Base-by-base conservation (phyloP, 2,113 vertebrate genomes). In the Pachyramphus minor region DNA sequence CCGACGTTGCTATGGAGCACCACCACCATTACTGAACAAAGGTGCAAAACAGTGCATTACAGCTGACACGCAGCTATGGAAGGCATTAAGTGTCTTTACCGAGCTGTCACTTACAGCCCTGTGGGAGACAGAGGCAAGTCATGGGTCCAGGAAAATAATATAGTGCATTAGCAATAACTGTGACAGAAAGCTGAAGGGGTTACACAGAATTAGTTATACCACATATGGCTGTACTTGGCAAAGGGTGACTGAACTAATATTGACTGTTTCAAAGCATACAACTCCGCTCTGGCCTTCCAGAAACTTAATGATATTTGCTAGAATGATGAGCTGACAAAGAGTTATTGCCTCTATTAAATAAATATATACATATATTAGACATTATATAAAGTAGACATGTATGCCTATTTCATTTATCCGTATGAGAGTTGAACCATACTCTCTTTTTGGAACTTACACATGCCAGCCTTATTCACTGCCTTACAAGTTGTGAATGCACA, bases 171-270 rank as follows among this genome's bases (percentile, higher is more conserved):
- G 97, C 97, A 98, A 97, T 94, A 97, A 97, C 93, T 84, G 97
- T 97, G 98, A 98, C 97, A 97, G 96, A 97, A 97, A 97, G 98
- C 96, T 98, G 97, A 98, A 97, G 97, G 97, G 98, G 98, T 97
- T 96, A 64, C 44, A 28, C 92, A 97, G 97, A 98, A 98, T 98
- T 97, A 96, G 89, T 96, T 83, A 58, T 91, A 93, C 88, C 90
- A 97, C 95, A 89, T 96, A 96, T 97, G 97, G 93, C 82, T 52
- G 37, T 53, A 71, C 95, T 97, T 96, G 90, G 97, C 95, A 96
- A 19, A 72, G 75, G 95, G 77, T 88, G 91, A 82, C 83, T 73
- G 84, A 95, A 88, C 60, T 80, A 53, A 81, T 72, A 87, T 93
- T 67, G 93, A 90, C 90, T 56, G 49, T 55, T 87, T 82, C 89